Conservation (phyloP, 2,888 invertebrate genomes). For the Neoascia interrupta region DNA sequence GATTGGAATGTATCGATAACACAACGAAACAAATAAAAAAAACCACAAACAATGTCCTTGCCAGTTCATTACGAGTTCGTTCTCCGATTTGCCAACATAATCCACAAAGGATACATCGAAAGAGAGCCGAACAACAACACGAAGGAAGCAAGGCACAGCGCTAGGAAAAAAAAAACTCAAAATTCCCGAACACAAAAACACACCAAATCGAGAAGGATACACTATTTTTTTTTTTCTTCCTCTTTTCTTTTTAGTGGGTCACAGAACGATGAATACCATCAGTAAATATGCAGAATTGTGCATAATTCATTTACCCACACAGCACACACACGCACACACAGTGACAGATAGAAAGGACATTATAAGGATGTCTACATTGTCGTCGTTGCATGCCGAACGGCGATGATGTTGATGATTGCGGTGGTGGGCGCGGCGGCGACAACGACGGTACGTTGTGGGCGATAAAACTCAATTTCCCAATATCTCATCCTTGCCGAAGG, state of each 20-base stretch:
- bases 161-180: slow-evolving; percentile 7
- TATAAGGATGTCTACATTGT: slow-evolving; percentile 59
- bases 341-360: slow-evolving; percentile 1
- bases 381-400: slow-evolving; percentile 44
- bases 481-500: slow-evolving; percentile 55
- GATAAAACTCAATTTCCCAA: slow-evolving; percentile 48
- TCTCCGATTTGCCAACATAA: slow-evolving; percentile 26
- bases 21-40: background rate
- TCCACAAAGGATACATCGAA: slow-evolving; percentile 33
- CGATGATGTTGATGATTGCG: slow-evolving; percentile 29
- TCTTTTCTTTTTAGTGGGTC: slow-evolving; percentile 62
- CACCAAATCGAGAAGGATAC: slow-evolving; percentile 4
- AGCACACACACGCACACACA: slow-evolving; percentile 25
- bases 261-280: slow-evolving; percentile 51
- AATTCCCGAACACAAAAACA: slow-evolving; percentile 3
- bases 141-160: background rate
- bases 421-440: slow-evolving; percentile 40
- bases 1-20: slow-evolving; percentile 42
- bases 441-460: slow-evolving; percentile 45
- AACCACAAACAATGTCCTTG: slow-evolving; percentile 31
- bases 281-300: slow-evolving; percentile 56
- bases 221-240: too few species aligned
- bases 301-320: slow-evolving; percentile 54
- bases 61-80: slow-evolving; percentile 42
- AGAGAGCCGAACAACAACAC: slow-evolving; percentile 6